A percentile compares a stretch with the other conserved stretches of the same genome.
Conservation (phyloP, 2,888 invertebrate species). For the Xestia c-nigrum region DNA sequence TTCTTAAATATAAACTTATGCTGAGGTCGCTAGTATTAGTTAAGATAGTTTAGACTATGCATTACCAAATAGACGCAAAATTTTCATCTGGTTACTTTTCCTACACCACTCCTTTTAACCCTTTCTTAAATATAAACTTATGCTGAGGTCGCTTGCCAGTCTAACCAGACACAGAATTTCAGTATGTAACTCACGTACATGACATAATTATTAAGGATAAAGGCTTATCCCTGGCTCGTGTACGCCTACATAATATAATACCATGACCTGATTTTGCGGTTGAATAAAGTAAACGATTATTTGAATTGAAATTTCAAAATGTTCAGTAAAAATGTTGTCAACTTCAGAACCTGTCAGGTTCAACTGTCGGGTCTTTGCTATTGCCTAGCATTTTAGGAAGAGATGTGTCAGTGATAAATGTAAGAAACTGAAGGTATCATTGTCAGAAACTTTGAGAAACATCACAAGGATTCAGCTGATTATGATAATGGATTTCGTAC, state of each 20-base stretch:
- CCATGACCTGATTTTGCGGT: constrained; percentile 35
- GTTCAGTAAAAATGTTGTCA: not conserved
- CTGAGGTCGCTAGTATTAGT: no score
- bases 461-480: not conserved
- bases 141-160: not conserved
- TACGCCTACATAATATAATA: constrained; percentile 33
- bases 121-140: not conserved
- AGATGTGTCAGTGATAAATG: not conserved
- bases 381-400: not conserved
- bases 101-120: not conserved
- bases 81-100: not conserved
- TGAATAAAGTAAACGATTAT: constrained; percentile 13
- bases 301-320: constrained; percentile 25
- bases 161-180: not conserved
- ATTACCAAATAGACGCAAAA: not conserved
- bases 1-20: no score
- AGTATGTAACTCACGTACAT: constrained; percentile 19
- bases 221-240: constrained; percentile 23
- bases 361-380: not conserved
- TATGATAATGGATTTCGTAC: not conserved
- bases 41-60: no score
- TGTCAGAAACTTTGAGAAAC: not conserved
- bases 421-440: not conserved
- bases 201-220: constrained; percentile 46
- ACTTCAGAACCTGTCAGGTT: not conserved